Evolutionary conservation across 2,888 invertebrate genomes (phyloP).

Genomic region (Temnothorax ravouxi): DNA sequence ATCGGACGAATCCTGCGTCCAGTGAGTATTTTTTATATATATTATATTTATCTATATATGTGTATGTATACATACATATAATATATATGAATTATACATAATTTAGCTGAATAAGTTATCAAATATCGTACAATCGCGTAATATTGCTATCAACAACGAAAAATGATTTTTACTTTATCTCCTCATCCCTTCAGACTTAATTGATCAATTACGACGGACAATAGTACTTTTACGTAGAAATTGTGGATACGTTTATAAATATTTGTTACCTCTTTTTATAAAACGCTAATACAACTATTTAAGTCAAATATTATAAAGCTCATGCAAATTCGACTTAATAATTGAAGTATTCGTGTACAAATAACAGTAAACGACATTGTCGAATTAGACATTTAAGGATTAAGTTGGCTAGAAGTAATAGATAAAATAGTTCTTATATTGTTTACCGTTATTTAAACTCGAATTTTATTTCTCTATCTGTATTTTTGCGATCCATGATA

Average conservation of each 20-base stretch:
- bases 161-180: background rate
- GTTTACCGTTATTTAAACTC: background rate
- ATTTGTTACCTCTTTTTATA: background rate
- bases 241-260: background rate
- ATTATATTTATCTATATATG: background rate
- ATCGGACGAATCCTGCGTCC: conserved; percentile 78
- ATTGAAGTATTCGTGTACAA: background rate
- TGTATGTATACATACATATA: background rate
- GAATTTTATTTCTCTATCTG: background rate
- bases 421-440: background rate
- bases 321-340: background rate
- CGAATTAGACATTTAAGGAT: background rate
- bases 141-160: background rate
- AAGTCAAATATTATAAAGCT: background rate
- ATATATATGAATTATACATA: background rate
- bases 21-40: conserved; percentile 1
- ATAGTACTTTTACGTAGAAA: background rate
- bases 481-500: background rate
- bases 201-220: conserved; percentile 15
- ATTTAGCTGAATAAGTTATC: background rate
- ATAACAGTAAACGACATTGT: conserved; percentile 15
- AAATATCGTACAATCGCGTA: background rate
- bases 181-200: background rate
- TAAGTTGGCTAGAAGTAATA: background rate
- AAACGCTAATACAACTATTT: background rate